A percentile compares a stretch with the other conserved stretches of the same genome.
Evolutionary conservation across 2,113 vertebrate genomes (phyloP).

Genomic region (Labeo catla): DNA sequence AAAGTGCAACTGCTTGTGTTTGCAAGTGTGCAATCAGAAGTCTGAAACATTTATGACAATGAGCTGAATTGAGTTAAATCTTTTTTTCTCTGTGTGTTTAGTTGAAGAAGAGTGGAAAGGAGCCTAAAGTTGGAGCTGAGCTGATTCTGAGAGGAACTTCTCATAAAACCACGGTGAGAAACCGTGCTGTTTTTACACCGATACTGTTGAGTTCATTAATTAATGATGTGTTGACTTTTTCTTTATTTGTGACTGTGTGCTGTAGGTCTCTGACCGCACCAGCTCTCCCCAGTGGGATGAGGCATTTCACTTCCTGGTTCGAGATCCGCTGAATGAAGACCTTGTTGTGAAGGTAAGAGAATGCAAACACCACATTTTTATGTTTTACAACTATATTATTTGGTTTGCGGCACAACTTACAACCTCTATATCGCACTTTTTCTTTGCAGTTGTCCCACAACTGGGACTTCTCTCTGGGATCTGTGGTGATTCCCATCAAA

Average conservation of each 20-base stretch:
- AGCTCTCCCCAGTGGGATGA: slow-evolving; percentile 85
- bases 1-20: no score
- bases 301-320: slow-evolving; percentile 80
- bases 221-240: not conserved
- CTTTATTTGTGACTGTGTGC: not conserved
- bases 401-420: not conserved
- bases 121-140: slow-evolving; percentile 80
- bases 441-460: slow-evolving; percentile 70
- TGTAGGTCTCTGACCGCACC: slow-evolving; percentile 77
- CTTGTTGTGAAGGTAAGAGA: slow-evolving; percentile 83
- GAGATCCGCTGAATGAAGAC: slow-evolving; percentile 76
- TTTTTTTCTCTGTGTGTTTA: slow-evolving; percentile 59
- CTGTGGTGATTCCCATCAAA: slow-evolving; percentile 80
- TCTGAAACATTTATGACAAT: no score
- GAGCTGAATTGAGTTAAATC: no score
- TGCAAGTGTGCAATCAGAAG: no score
- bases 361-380: not conserved
- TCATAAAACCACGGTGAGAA: slow-evolving; percentile 84
- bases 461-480: slow-evolving; percentile 80
- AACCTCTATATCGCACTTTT: not conserved
- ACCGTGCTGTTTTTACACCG: not conserved
- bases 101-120: slow-evolving; percentile 87
- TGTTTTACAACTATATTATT: not conserved
- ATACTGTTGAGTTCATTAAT: no score
- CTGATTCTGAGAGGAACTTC: slow-evolving; percentile 74